Evolutionary conservation across 2,888 invertebrate species (phyloP), one percentile per base, ranked within the genome.

Genomic region (Ctenicera cuprea): DNA sequence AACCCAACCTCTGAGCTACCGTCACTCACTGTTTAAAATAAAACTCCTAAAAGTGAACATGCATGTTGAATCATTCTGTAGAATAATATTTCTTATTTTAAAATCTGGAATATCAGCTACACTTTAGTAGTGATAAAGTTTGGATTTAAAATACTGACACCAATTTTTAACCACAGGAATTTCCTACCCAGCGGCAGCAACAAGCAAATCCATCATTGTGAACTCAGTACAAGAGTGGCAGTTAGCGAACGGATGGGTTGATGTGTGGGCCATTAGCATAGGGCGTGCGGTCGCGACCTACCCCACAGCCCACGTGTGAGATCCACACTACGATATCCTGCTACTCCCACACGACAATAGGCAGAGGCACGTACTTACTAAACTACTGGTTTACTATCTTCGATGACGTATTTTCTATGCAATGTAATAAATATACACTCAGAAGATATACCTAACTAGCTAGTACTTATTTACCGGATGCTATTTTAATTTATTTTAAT

Each of bases 201-300:
- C 59, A 59, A 59, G 59, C 16, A 38, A 50, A 69, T 61, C 38
- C 38, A 69, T 69, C 69, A 69, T 61, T 61, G 50, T 38, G n/a
- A n/a, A n/a, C n/a, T n/a, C n/a, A n/a, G 59, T 37, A 45, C 71
- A 68, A 69, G 71, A 73, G 67, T 65, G 50, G 73, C 73, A 74
- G 67, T 73, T 77, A 77, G 68, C 77, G 33, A 80, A 77, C 76
- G 78, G 76, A 70, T 76, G 74, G 72, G 77, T 69, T 76, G 64
- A 71, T 81, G 81, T 81, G 81, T 81, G 81, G 81, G 81, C 80
- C 77, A 81, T 81, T 81, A 81, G 80, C 81, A 81, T 81, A 81
- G 80, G 81, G 80, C 81, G 81, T 78, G 79, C 80, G 77, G 79
- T 77, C 80, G 77, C 81, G 81, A 81, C 81, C 81, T 81, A 80